phyloP scores from a whole-genome alignment of 23 tunicate species.

The Trididemnum miniatum region DNA sequence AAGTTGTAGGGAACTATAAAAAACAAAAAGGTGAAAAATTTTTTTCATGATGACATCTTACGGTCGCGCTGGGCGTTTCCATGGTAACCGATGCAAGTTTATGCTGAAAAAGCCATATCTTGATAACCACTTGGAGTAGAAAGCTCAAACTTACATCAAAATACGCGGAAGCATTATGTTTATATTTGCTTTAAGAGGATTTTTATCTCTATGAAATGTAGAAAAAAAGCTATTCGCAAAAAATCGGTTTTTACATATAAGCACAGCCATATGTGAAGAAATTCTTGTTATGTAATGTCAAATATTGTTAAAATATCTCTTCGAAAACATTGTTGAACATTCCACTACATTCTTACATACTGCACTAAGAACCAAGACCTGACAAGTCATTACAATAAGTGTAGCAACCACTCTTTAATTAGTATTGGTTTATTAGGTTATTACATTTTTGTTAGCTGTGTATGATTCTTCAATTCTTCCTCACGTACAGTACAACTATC shows the following conservation, averaged over 20 bases:
- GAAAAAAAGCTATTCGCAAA: background rate
- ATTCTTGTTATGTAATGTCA: background rate
- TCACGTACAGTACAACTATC: background rate
- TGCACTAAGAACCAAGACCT: background rate
- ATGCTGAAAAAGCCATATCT: background rate
- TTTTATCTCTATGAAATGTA: background rate
- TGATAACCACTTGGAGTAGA: background rate
- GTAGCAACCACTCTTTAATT: background rate
- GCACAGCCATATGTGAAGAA: background rate
- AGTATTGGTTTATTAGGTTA: background rate
- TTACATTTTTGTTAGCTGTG: background rate
- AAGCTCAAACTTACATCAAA: background rate
- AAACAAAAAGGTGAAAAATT: background rate
- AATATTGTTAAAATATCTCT: background rate
- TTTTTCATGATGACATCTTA: background rate
- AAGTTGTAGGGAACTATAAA: background rate
- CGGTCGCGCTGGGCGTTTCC: conserved; percentile 1
- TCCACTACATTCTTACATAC: background rate
- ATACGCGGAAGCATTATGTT: background rate
- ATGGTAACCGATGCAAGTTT: background rate
- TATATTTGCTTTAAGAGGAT: background rate
- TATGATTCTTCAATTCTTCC: background rate
- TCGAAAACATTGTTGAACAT: background rate
- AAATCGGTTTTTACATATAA: background rate
- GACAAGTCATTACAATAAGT: background rate